Evolutionary conservation across 2,888 invertebrate genomes (phyloP), one percentile per base, ranked within the genome.

Genomic region (Chymomyza amoena): DNA sequence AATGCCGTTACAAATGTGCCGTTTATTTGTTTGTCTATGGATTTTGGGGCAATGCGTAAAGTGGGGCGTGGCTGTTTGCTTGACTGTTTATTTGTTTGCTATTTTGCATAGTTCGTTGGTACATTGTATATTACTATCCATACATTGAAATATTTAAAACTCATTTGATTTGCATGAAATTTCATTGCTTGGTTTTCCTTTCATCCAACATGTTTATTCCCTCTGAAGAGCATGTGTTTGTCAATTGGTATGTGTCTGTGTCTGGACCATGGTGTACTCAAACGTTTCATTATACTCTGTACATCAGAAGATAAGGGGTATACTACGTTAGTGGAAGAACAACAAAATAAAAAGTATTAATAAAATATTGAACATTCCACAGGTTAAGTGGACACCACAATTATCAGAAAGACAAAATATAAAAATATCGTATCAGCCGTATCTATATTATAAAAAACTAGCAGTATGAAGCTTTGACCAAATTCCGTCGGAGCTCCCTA

Each of bases 151-250:
- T 81, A 76, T 84, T 86, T 87, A 67, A 78, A 87, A 82, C 88
- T 87, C 84, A 88, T 84, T 84, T 87, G 85, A 87, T 84, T 88
- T 88, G 80, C 87, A 84, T 87, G 82, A 76, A 84, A 73, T 77
- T 85, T 77, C 72, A 83, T 77, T 60, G 28, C 64, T 77, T 64
- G 51, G 18, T 20, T 7, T 15, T 10, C 25, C 28, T 28, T 25
- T 13, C 57, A 57, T 6, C 15, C 57, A n/a, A 20, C 57, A 68
- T 69, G 68, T 66, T 66, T 64, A 69, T 64, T 36, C 62, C 68
- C 68, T 80, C 72, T 75, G 72, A 76, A 76, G 70, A 13, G 13
- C 39, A 45, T 72, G 69, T 72, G 78, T 52, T 60, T 60, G 60
- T n/a, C 32, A 13, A 10, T 57, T 18, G 25, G 57, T 18, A 25